Evolutionary conservation across 2,797 vertebrate species (phyloP), one percentile per base, ranked within the genome.

Genomic region (Allenopithecus nigroviridis): DNA sequence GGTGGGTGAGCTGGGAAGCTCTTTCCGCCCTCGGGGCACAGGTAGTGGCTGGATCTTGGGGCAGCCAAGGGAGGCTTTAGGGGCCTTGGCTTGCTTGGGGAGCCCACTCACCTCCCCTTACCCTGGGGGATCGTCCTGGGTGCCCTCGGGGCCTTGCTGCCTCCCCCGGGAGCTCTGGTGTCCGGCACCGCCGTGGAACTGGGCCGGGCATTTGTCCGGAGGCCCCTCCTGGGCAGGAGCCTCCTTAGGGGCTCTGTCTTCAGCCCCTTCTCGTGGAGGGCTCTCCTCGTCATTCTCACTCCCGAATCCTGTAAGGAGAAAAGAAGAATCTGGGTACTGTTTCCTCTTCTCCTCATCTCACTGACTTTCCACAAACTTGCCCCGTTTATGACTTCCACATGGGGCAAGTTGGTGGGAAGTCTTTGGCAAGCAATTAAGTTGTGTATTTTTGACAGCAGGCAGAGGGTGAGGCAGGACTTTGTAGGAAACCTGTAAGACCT

Each of bases 91-190:
- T 95, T 59, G 61, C 46, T 59, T 16, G 48, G 24, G 39, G 64
- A 93, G 78, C 87, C 16, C 4, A 88, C 97, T 98, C 98, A 98
- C 97, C 98, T 98, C 91, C 97, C 98, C 90, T 98, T 97, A 79
- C 97, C 98, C 59, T 97, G 97, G 41, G 97, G 96, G 75, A 94
- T 43, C 61, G 83, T 97, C 95, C 97, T 90, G 88, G 96, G 97
- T 5, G 96, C 92, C 91, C 97, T 95, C 2, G 93, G 90, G 48
- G 96, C 41, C 88, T 98, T 98, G 95, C 86, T 91, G 74, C 94
- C 97, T 76, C 84, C 95, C 39, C 84, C 96, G 0, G 90, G 92
- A 46, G 95, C 96, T 94, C 94, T 97, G 92, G 96, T 21, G 1
- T 98, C 97, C 0, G 95, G 95, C 75, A 76, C 24, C 0, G 36